phyloP scores from a whole-genome alignment of 2,113 vertebrate species.

The Tonatia bakeri region DNA sequence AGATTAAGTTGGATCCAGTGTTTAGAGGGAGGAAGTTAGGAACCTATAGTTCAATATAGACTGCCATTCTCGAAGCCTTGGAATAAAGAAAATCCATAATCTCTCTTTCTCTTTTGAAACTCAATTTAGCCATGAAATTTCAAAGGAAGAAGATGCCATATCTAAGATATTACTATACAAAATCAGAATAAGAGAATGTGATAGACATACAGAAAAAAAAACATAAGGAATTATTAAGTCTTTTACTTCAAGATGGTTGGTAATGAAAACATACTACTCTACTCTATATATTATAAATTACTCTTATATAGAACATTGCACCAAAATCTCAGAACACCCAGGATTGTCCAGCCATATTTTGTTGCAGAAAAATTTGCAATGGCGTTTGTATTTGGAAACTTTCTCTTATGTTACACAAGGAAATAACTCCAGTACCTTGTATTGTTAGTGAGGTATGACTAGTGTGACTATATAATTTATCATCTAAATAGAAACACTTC shows the following conservation, averaged over 20 bases:
- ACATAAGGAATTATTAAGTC: not conserved
- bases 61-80: not conserved
- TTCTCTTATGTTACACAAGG: conserved; percentile 16
- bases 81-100: not conserved
- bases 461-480: conserved; percentile 42
- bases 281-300: not conserved
- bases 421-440: conserved; percentile 37
- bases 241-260: not conserved
- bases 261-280: not conserved
- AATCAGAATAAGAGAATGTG: not conserved
- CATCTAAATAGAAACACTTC: conserved; percentile 42
- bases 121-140: not conserved
- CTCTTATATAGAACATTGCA: not conserved
- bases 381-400: conserved; percentile 31
- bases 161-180: not conserved
- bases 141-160: not conserved
- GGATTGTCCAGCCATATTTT: not conserved
- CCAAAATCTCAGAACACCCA: not conserved
- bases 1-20: not conserved
- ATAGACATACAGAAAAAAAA: not conserved
- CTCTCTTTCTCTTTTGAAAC: not conserved
- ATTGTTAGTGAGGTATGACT: conserved; percentile 51
- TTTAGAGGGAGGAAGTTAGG: not conserved
- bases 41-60: not conserved
- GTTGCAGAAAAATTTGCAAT: not conserved